Evolutionary conservation across 2,888 invertebrate genomes (phyloP).

Genomic region (Apamea sordens): DNA sequence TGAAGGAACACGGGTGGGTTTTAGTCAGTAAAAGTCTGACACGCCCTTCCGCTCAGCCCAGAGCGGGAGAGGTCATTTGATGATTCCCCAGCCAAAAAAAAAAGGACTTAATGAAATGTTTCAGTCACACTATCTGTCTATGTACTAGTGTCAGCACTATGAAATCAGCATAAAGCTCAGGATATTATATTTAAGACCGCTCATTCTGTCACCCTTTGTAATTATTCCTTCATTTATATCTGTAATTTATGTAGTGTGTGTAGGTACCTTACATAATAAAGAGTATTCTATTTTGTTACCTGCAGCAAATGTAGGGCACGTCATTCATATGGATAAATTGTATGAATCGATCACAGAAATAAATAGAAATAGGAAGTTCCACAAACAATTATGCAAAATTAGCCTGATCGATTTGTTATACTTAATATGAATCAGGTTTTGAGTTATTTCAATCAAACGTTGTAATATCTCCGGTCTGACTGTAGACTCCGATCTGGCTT

Average conservation of each 20-base stretch:
- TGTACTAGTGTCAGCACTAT: no score
- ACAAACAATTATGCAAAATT: background rate
- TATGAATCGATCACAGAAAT: background rate
- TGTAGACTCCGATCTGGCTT: conserved; percentile 46
- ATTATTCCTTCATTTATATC: background rate
- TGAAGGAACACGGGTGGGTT: no score
- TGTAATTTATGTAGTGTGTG: no score
- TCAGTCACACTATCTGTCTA: background rate
- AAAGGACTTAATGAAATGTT: background rate
- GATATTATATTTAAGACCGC: background rate
- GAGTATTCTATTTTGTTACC: background rate
- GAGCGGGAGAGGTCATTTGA: no score
- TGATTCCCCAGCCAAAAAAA: no score
- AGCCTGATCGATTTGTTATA: background rate
- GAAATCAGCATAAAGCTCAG: background rate
- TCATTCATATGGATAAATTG: background rate
- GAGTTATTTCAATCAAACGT: conserved; percentile 11
- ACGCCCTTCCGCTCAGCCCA: no score
- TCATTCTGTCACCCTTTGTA: background rate
- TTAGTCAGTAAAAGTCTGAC: no score
- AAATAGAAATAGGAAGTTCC: background rate
- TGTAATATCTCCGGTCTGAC: conserved; percentile 17
- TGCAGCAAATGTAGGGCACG: background rate
- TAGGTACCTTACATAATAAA: no score
- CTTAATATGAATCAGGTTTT: background rate